Conservation (phyloP, 2,888 invertebrate genomes). For the Plebejus melissa region DNA sequence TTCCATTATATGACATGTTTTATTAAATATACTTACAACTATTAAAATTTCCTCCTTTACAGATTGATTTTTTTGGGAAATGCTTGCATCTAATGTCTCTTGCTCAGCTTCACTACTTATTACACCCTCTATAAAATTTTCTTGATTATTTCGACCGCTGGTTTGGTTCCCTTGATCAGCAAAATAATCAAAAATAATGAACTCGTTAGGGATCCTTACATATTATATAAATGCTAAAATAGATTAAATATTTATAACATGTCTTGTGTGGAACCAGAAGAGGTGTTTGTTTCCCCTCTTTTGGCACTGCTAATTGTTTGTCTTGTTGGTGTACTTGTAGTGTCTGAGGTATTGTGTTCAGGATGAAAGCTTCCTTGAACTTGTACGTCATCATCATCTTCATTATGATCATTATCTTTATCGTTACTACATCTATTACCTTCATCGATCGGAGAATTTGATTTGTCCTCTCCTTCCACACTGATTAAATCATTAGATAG, state of each 20-base stretch:
- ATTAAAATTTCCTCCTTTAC: slow-evolving; percentile 61
- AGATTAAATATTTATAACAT: slow-evolving; percentile 47
- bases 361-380: slow-evolving; percentile 68
- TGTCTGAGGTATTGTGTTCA: slow-evolving; percentile 63
- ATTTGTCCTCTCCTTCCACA: slow-evolving; percentile 47
- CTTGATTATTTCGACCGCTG: slow-evolving; percentile 67
- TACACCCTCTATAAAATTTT: slow-evolving; percentile 73
- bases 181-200: slow-evolving; percentile 77
- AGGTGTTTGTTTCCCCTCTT: slow-evolving; percentile 60
- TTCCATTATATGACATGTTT: slow-evolving; percentile 52
- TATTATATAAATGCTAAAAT: slow-evolving; percentile 50
- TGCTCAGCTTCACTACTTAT: slow-evolving; percentile 68
- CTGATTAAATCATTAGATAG: slow-evolving; percentile 10
- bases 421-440: slow-evolving; percentile 49
- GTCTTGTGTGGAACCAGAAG: slow-evolving; percentile 69
- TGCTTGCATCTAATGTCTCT: slow-evolving; percentile 74
- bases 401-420: slow-evolving; percentile 51
- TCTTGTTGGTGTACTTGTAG: slow-evolving; percentile 59
- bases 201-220: slow-evolving; percentile 72
- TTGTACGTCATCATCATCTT: slow-evolving; percentile 78
- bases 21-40: slow-evolving; percentile 68
- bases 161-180: slow-evolving; percentile 74
- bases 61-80: slow-evolving; percentile 58
- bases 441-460: slow-evolving; percentile 50
- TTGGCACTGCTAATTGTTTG: slow-evolving; percentile 56